Percentiles rank a stretch among this genome's conserved stretches.
Conservation (phyloP, 2,113 vertebrate species). For the Paramisgurnus dabryanus region DNA sequence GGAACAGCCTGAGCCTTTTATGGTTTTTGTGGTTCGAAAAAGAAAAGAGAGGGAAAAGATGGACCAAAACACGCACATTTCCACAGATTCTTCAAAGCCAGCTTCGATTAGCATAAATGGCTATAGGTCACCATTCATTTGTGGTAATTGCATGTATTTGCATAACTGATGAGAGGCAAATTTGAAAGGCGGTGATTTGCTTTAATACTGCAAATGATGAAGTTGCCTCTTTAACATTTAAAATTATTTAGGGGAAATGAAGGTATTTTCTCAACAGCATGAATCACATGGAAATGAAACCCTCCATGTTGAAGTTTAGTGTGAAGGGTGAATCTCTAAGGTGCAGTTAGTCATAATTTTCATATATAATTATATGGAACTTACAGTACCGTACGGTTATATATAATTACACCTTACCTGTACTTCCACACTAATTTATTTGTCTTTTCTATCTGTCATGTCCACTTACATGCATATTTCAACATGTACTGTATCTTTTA, state of each 20-base stretch:
- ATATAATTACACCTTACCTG: constrained; percentile 11
- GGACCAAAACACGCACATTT: constrained; percentile 31
- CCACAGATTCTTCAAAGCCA: constrained; percentile 39
- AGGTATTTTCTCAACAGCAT: constrained; percentile 55
- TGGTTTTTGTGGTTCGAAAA: constrained; percentile 2
- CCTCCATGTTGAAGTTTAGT: background rate
- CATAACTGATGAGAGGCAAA: constrained; percentile 59
- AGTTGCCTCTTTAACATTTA: constrained; percentile 62
- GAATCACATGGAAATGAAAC: constrained; percentile 43
- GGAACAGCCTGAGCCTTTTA: constrained; percentile 12
- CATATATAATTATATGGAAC: background rate
- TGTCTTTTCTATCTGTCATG: background rate
- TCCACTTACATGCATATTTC: constrained; percentile 44
- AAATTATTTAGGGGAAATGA: constrained; percentile 61
- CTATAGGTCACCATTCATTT: constrained; percentile 60
- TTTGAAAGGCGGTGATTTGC: constrained; percentile 64
- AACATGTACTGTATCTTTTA: constrained; percentile 60
- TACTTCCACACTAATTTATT: background rate
- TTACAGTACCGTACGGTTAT: background rate
- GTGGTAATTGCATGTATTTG: constrained; percentile 64
- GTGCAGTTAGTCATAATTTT: background rate
- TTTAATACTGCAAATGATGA: constrained; percentile 60
- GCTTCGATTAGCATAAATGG: constrained; percentile 58
- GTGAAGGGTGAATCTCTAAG: background rate
- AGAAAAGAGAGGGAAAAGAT: constrained; percentile 5